Evolutionary conservation across 2,797 vertebrate species (phyloP).

Genomic region (Danionella dracula): DNA sequence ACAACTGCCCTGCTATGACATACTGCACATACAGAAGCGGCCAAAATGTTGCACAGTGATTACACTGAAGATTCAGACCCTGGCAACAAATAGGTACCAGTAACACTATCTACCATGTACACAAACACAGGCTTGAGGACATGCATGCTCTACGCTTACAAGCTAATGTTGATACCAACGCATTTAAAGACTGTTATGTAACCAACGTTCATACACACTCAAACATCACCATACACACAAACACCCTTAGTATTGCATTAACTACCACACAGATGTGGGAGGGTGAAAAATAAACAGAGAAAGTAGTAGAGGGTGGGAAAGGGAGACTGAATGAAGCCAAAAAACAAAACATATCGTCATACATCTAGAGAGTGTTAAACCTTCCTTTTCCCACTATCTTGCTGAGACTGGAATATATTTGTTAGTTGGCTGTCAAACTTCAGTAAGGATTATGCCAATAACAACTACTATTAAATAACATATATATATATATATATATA

Average conservation of each 20-base stretch:
- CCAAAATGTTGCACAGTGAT: slow-evolving; percentile 39
- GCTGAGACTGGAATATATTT: slow-evolving; percentile 1
- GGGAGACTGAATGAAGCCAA: not conserved
- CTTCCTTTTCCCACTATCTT: not conserved
- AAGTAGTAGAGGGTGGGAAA: not conserved
- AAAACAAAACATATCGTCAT: not conserved
- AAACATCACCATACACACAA: not conserved
- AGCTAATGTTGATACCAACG: not conserved
- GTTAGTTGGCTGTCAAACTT: not conserved
- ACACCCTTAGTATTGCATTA: not conserved
- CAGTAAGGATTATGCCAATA: too few relatives aligned
- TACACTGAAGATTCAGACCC: slow-evolving; percentile 30
- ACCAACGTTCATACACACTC: slow-evolving; percentile 1
- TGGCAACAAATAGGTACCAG: slow-evolving; percentile 19
- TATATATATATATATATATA: too few relatives aligned
- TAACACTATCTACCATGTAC: not conserved
- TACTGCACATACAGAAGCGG: not conserved
- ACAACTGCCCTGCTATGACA: not conserved
- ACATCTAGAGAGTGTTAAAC: not conserved
- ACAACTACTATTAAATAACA: too few relatives aligned
- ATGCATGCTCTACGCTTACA: not conserved
- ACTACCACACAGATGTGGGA: slow-evolving; percentile 2
- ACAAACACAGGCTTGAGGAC: slow-evolving; percentile 1
- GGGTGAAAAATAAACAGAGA: slow-evolving; percentile 10
- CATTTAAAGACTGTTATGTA: not conserved